Evolutionary conservation across 2,113 vertebrate species (phyloP).

Genomic region (Oxyura jamaicensis): DNA sequence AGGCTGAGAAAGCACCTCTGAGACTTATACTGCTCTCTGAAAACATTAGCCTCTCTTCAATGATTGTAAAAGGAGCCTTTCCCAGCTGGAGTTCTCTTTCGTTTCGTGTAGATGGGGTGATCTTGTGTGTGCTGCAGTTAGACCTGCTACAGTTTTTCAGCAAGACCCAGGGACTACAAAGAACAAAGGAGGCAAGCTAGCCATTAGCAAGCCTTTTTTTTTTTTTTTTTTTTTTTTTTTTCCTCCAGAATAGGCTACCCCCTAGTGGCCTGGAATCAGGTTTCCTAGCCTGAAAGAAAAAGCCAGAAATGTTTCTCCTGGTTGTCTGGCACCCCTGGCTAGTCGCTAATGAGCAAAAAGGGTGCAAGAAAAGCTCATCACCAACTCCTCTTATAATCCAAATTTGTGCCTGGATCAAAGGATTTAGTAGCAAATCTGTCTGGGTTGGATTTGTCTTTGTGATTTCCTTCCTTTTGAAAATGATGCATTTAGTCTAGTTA

Average conservation of each 20-base stretch:
- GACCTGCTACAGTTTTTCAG: background rate
- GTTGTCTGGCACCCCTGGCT: background rate
- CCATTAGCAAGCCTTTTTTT: background rate
- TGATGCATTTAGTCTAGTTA: background rate
- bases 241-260: background rate
- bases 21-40: background rate
- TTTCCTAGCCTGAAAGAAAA: background rate
- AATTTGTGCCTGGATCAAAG: background rate
- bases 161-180: background rate
- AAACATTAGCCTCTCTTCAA: background rate
- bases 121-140: background rate
- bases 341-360: rapidly evolving
- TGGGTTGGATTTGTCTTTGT: background rate
- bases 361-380: background rate
- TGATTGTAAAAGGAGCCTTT: background rate
- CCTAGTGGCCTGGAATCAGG: background rate
- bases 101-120: rapidly evolving
- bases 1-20: background rate
- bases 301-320: background rate
- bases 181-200: background rate
- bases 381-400: rapidly evolving
- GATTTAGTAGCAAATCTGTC: background rate
- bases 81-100: background rate
- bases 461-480: background rate
- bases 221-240: background rate